phyloP scores from a whole-genome alignment of 2,113 vertebrate genomes.

The Panthera tigris region DNA sequence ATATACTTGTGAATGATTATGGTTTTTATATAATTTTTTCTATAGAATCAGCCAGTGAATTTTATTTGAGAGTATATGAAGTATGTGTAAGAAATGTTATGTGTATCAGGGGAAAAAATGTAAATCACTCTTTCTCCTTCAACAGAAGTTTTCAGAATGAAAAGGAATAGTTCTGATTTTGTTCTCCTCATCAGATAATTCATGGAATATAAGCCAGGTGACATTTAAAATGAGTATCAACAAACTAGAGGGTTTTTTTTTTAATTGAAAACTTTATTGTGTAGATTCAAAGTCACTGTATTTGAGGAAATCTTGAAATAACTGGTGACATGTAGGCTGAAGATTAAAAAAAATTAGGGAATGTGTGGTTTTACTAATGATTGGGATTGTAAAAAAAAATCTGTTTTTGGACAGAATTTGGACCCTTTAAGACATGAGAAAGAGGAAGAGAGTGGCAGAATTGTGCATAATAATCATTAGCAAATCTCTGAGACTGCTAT shows the following conservation, averaged over 20 bases:
- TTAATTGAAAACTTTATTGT: neutral
- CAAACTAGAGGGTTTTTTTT: neutral
- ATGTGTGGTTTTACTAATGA: neutral
- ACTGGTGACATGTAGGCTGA: neutral
- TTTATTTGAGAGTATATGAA: slow-evolving; percentile 16
- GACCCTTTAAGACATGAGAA: neutral
- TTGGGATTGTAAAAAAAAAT: neutral
- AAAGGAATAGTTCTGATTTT: neutral
- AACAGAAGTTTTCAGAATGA: neutral
- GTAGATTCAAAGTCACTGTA: neutral
- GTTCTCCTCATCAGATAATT: neutral
- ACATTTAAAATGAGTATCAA: neutral
- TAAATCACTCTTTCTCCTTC: neutral
- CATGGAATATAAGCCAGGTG: neutral
- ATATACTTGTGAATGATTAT: slow-evolving; percentile 13
- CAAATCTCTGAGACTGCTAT: neutral
- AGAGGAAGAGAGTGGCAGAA: neutral
- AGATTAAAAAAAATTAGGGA: neutral
- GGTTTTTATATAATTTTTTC: neutral
- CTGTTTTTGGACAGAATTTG: neutral
- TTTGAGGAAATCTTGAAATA: neutral
- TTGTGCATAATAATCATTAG: neutral
- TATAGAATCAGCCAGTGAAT: neutral
- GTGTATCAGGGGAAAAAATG: neutral
- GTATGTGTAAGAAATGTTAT: neutral